Conservation (phyloP, 2,888 invertebrate genomes). For the Chloroclystis v-ata region DNA sequence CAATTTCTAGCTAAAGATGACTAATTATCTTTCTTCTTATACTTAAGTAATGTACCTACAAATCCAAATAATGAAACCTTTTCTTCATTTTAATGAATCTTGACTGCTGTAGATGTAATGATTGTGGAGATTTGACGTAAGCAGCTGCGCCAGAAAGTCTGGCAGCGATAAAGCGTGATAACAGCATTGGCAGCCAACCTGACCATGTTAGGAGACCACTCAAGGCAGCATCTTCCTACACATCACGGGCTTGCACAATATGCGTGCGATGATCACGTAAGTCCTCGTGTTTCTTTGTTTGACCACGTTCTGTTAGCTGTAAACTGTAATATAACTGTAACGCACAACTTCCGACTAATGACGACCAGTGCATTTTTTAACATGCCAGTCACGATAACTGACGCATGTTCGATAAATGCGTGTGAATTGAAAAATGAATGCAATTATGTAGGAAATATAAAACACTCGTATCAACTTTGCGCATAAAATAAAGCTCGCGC, state of each 20-base stretch:
- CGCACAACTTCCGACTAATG: constrained; percentile 9
- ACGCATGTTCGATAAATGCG: constrained; percentile 23
- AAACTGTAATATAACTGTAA: background rate
- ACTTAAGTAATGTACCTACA: too few species aligned
- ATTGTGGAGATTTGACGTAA: constrained; percentile 25
- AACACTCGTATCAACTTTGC: constrained; percentile 4
- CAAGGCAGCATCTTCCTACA: constrained; percentile 44
- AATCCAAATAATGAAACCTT: too few species aligned
- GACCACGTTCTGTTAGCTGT: constrained; percentile 22
- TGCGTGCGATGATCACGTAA: constrained; percentile 33
- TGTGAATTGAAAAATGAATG: constrained; percentile 31
- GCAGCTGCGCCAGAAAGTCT: constrained; percentile 40
- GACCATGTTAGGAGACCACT: constrained; percentile 41
- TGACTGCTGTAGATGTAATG: constrained; percentile 25
- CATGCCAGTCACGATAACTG: constrained; percentile 10
- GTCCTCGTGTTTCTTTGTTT: constrained; percentile 27
- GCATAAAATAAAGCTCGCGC: constrained; percentile 40
- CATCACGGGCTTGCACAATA: constrained; percentile 32
- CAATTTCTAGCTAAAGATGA: constrained; percentile 16
- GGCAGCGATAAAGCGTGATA: constrained; percentile 26
- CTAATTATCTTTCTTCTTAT: too few species aligned
- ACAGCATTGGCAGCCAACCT: constrained; percentile 30
- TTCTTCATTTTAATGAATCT: too few species aligned
- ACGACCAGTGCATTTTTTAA: constrained; percentile 13
- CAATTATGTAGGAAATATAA: constrained; percentile 23